Evolutionary conservation across 2,113 vertebrate genomes (phyloP).

Genomic region (Lynx canadensis): DNA sequence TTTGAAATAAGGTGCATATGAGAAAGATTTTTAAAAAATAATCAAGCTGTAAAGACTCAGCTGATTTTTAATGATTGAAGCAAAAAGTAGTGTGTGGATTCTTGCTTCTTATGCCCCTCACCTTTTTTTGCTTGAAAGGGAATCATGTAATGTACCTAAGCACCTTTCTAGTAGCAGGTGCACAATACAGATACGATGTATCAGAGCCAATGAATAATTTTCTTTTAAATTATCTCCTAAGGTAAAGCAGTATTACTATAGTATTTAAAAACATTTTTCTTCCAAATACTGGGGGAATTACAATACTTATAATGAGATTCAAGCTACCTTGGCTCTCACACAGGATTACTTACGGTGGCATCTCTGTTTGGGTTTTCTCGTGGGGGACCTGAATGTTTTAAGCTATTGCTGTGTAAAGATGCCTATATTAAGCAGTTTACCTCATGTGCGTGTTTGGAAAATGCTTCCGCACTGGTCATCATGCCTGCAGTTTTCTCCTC

Average conservation of each 20-base stretch:
- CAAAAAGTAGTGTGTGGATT: not conserved
- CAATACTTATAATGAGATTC: not conserved
- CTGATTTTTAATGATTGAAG: not conserved
- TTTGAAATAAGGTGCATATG: not conserved
- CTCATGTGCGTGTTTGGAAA: constrained; percentile 98
- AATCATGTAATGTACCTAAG: too few relatives aligned
- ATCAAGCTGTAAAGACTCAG: not conserved
- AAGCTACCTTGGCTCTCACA: not conserved
- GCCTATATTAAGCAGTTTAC: constrained; percentile 78
- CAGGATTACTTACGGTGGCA: not conserved
- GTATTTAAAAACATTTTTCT: not conserved
- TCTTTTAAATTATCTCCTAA: not conserved
- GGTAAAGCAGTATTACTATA: not conserved
- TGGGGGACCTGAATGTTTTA: not conserved
- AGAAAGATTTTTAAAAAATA: not conserved
- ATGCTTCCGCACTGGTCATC: constrained; percentile 96
- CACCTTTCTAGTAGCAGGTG: not conserved
- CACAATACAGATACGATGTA: not conserved
- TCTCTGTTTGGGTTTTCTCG: not conserved
- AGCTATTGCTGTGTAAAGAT: not conserved
- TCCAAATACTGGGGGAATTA: not conserved
- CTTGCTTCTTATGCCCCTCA: not conserved
- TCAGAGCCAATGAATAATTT: not conserved
- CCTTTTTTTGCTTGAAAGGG: not conserved
- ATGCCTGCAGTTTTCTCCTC: constrained; percentile 96